Conservation (phyloP, 2,888 invertebrate genomes). For the Dimorphilus gyrociliatus region DNA sequence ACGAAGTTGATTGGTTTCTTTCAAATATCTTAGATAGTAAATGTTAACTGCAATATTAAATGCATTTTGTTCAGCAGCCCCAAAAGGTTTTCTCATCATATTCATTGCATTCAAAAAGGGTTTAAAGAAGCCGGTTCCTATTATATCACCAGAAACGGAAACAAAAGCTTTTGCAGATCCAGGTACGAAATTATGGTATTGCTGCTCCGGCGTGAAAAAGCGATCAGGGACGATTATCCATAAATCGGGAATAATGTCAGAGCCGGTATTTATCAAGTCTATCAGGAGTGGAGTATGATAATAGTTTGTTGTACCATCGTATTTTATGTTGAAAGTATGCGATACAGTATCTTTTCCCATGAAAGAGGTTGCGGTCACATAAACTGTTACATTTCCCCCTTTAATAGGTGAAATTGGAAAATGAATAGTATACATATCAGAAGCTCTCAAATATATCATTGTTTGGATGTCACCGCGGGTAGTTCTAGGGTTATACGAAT, state of each 20-base stretch:
- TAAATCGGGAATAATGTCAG: constrained; percentile 80
- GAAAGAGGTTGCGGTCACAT: constrained; percentile 51
- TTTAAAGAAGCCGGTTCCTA: constrained; percentile 41
- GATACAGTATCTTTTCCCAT: constrained; percentile 36
- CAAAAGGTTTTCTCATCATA: constrained; percentile 37
- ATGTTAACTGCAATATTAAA: constrained; percentile 89
- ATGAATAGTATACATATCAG: constrained; percentile 51
- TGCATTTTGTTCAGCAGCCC: constrained; percentile 71
- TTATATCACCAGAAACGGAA: constrained; percentile 42
- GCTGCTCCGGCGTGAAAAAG: constrained; percentile 75
- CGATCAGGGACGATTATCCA: constrained; percentile 81
- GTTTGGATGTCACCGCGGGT: constrained; percentile 86
- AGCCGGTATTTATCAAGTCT: constrained; percentile 56
- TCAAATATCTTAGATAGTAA: constrained; percentile 73
- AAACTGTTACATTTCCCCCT: constrained; percentile 54
- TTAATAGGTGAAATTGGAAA: constrained; percentile 70
- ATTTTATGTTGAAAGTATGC: constrained; percentile 12
- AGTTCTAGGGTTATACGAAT: constrained; percentile 72
- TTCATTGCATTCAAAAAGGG: constrained; percentile 33
- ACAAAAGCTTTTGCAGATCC: constrained; percentile 61
- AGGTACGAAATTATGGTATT: constrained; percentile 75
- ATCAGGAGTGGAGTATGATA: constrained; percentile 77
- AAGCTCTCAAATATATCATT: constrained; percentile 49
- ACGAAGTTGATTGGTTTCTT: constrained; percentile 61
- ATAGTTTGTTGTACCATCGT: constrained; percentile 72